Evolutionary conservation across 2,797 vertebrate species (phyloP), one percentile per base, ranked within the genome.

Genomic region (Podarcis lilfordi): DNA sequence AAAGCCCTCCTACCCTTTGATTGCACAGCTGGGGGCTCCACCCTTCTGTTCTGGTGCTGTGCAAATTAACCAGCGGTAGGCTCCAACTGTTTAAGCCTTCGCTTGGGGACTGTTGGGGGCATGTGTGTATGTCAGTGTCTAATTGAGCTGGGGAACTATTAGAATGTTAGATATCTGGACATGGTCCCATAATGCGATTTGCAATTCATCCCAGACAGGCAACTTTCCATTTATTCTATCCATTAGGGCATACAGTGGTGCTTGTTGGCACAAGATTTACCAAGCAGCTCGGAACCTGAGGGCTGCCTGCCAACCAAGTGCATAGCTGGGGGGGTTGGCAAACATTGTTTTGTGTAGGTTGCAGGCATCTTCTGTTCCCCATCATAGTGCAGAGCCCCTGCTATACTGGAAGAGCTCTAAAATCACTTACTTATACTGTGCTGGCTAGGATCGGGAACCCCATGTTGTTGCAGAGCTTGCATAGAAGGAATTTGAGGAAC

Each of bases 131-230:
- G 83, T 75, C 84, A 85, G 55, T 68, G 59, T 76, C 78, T 89
- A 89, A 85, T 68, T 89, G 82, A 85, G 61, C 80, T 83, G 86
- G 87, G 92, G 88, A 93, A 86, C 0, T 64, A 90, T 95, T 93
- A 91, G 86, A 40, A n/a, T 0, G 55, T 92, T 89, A 89, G 91
- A 92, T 92, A 92, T 82, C 92, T 93, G 94, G 93, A 92, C 90
- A 75, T 78, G 77, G 75, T 82, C 83, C 78, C 0, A 0, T 94
- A 95, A 95, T 32, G 5, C 89, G 92, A 93, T 96, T 95, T 95
- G 90, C 89, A 92, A 93, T 94, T 95, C 91, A 92, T 93, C 92
- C 93, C 90, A 89, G 90, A 89, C 93, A 94, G 92, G 90, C 89
- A 93, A 84, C 37, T 91, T 85, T 92, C 92, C 78, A 89, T 4